Evolutionary conservation across 2,113 vertebrate genomes (phyloP).

Genomic region (Pluvialis apricaria): DNA sequence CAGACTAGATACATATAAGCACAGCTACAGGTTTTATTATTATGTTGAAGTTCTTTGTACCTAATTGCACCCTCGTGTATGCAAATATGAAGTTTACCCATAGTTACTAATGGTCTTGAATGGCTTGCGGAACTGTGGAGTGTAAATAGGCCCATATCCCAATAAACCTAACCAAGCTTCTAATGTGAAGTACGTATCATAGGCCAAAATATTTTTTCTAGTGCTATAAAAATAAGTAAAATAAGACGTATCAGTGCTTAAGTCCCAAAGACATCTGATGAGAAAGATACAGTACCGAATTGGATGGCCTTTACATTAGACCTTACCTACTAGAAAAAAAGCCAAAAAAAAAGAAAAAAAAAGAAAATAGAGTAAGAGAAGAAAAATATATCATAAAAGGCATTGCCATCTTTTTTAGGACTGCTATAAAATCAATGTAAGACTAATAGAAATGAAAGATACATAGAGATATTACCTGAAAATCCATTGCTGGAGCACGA

Average conservation of each 20-base stretch:
- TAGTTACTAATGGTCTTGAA: not conserved
- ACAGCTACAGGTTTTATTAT: not conserved
- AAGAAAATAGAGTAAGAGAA: not conserved
- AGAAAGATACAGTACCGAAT: not conserved
- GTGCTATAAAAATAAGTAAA: not conserved
- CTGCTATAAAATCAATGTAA: not conserved
- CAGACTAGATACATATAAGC: not conserved
- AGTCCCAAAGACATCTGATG: not conserved
- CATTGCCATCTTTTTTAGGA: not conserved
- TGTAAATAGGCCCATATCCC: not conserved
- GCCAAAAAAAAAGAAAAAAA: too few relatives aligned
- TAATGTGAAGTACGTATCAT: not conserved
- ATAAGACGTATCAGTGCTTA: not conserved
- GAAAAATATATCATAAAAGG: not conserved
- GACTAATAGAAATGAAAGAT: not conserved
- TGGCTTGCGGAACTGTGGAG: not conserved
- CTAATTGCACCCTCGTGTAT: not conserved
- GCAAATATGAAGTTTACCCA: not conserved
- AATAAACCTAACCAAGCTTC: not conserved
- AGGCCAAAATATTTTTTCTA: not conserved
- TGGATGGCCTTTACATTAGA: not conserved
- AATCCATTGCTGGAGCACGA: not conserved
- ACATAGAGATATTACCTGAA: not conserved
- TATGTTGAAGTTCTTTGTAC: not conserved
- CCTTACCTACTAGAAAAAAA: not conserved